Conservation (phyloP, 2,888 invertebrate genomes). For the Prenolepis imparis region DNA sequence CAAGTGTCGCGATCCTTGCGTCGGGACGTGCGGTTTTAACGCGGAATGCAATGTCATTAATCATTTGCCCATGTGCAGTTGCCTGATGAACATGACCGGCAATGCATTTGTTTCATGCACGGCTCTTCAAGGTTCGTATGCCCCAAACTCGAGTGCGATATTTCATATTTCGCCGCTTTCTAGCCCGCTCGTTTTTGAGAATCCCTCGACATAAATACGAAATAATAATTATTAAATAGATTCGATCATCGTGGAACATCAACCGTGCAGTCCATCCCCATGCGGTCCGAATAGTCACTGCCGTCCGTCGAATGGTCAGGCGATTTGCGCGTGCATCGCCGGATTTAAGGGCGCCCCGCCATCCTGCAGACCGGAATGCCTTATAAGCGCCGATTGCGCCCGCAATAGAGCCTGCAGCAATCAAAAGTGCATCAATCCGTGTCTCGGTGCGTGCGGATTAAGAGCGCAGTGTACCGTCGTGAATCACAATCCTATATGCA, state of each 20-base stretch:
- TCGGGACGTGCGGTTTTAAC: conserved; percentile 91
- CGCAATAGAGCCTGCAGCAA: conserved; percentile 92
- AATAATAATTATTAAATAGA: conserved; percentile 82
- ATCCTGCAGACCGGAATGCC: conserved; percentile 93
- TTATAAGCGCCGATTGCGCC: conserved; percentile 93
- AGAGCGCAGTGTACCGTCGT: conserved; percentile 92
- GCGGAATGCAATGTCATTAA: conserved; percentile 92
- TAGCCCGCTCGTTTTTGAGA: background rate
- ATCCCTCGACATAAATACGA: background rate
- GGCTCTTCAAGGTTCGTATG: conserved; percentile 87
- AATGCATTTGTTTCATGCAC: conserved; percentile 90
- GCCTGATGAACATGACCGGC: conserved; percentile 90
- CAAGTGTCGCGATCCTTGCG: conserved; percentile 89
- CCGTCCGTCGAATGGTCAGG: conserved; percentile 87
- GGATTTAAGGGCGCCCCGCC: conserved; percentile 92
- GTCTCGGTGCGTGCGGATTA: conserved; percentile 93
- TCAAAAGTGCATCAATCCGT: conserved; percentile 93
- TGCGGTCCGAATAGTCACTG: conserved; percentile 94
- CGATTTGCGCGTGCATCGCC: conserved; percentile 91
- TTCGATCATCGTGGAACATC: conserved; percentile 86
- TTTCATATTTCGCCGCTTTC: background rate
- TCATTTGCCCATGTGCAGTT: conserved; percentile 88
- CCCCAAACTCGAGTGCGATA: background rate
- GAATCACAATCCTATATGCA: conserved; percentile 95
- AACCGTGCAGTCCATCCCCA: conserved; percentile 91